Evolutionary conservation across 2,797 vertebrate species (phyloP).

Genomic region (Chaenodraco wilsoni): DNA sequence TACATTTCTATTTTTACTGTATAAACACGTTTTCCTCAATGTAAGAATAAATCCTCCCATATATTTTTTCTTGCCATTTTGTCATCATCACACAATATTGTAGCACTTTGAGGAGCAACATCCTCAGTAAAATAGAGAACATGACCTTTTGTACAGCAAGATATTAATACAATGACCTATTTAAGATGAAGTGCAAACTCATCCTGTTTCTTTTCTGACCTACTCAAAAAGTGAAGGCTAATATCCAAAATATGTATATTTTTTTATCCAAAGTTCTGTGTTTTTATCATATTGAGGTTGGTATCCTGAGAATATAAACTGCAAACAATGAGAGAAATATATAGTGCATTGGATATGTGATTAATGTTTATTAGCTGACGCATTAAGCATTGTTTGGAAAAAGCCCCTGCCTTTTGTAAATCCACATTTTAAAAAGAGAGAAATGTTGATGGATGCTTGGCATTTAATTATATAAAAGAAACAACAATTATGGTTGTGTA

Average conservation of each 20-base stretch:
- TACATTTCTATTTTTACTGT: not conserved
- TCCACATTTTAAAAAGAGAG: not conserved
- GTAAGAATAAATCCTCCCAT: not conserved
- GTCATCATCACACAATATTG: not conserved
- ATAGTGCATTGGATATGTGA: not conserved
- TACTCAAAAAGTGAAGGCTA: not conserved
- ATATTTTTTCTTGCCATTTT: not conserved
- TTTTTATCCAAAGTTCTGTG: not conserved
- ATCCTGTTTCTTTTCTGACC: not conserved
- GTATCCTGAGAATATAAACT: not conserved
- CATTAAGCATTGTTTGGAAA: not conserved
- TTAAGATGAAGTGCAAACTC: not conserved
- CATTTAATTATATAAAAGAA: not conserved
- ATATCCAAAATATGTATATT: too few relatives aligned
- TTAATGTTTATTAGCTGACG: not conserved
- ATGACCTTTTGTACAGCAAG: not conserved
- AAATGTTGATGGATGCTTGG: not conserved
- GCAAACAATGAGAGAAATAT: constrained; percentile 1
- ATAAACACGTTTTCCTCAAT: not conserved
- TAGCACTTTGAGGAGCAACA: not conserved
- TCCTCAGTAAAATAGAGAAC: constrained; percentile 1
- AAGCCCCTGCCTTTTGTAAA: not conserved
- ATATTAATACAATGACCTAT: not conserved
- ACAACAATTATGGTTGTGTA: not conserved
- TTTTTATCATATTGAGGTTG: not conserved